Conservation (phyloP, 2,888 invertebrate species). For the Polydesmus complanatus region DNA sequence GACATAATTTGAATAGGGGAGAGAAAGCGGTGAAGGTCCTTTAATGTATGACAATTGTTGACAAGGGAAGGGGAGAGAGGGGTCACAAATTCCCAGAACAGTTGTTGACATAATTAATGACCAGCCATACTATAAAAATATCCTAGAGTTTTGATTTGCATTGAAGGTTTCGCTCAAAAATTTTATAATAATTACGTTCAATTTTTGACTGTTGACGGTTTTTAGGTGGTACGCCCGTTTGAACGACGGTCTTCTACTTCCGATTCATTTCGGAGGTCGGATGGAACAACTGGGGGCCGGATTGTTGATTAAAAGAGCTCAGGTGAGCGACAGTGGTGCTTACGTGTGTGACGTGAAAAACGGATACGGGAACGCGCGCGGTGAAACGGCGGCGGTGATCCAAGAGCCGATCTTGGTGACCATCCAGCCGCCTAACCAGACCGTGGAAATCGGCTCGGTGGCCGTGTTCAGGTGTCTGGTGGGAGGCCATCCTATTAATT, state of each 20-base stretch:
- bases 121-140: background rate
- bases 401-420: slow-evolving; percentile 78
- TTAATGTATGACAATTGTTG: too few species aligned
- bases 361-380: slow-evolving; percentile 79
- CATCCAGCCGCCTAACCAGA: slow-evolving; percentile 74
- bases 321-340: slow-evolving; percentile 84
- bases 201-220: background rate
- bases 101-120: background rate
- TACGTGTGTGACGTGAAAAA: slow-evolving; percentile 90
- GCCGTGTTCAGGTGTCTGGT: slow-evolving; percentile 54
- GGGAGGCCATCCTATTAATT: slow-evolving; percentile 30
- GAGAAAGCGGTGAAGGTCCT: too few species aligned
- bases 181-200: background rate
- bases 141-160: too few species aligned
- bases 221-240: slow-evolving; percentile 18
- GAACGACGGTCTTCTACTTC: slow-evolving; percentile 28
- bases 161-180: too few species aligned
- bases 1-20: too few species aligned
- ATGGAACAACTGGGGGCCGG: slow-evolving; percentile 89
- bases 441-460: slow-evolving; percentile 58
- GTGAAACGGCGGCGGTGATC: slow-evolving; percentile 81
- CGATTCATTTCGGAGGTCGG: slow-evolving; percentile 73
- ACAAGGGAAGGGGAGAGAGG: too few species aligned
- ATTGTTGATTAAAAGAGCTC: slow-evolving; percentile 80
- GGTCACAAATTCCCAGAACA: too few species aligned